phyloP scores from a whole-genome alignment of 2,888 invertebrate species.

The Catotricha subobsoleta region DNA sequence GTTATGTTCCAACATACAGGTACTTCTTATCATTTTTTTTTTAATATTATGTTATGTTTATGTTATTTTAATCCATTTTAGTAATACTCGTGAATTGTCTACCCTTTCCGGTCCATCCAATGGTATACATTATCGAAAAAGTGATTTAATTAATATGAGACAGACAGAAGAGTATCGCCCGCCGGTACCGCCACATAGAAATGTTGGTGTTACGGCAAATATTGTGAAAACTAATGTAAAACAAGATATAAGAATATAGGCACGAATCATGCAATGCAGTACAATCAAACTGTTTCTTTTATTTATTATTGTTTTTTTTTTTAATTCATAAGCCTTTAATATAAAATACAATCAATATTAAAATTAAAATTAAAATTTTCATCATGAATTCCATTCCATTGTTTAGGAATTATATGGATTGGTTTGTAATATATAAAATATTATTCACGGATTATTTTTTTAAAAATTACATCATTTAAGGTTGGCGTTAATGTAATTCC shows the following conservation, averaged over 20 bases:
- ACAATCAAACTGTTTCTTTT: too few relatives aligned
- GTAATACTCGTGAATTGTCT: constrained; percentile 1
- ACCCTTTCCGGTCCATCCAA: constrained; percentile 2
- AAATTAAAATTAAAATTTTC: too few relatives aligned
- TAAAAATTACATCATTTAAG: constrained; percentile 29
- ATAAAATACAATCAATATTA: too few relatives aligned
- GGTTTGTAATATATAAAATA: too few relatives aligned
- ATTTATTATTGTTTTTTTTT: too few relatives aligned
- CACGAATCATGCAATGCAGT: too few relatives aligned
- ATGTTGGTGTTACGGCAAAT: constrained; percentile 42
- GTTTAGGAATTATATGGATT: too few relatives aligned
- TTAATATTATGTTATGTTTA: neutral
- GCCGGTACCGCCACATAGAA: constrained; percentile 75
- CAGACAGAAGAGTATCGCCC: constrained; percentile 66
- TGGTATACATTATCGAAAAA: constrained; percentile 2
- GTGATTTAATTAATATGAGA: too few relatives aligned
- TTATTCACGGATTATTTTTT: too few relatives aligned
- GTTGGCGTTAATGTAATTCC: constrained; percentile 60
- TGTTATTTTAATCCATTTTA: neutral
- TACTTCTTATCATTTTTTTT: neutral
- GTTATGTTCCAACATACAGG: constrained; percentile 2
- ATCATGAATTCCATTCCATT: too few relatives aligned
- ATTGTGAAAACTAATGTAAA: constrained; percentile 12
- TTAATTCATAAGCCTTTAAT: too few relatives aligned
- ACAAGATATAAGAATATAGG: too few relatives aligned